These are phyloP conservation scores for Mellilla xanthometata DNA, from an alignment of 2,888 invertebrate species.

Conservation along the genomic window DNA sequence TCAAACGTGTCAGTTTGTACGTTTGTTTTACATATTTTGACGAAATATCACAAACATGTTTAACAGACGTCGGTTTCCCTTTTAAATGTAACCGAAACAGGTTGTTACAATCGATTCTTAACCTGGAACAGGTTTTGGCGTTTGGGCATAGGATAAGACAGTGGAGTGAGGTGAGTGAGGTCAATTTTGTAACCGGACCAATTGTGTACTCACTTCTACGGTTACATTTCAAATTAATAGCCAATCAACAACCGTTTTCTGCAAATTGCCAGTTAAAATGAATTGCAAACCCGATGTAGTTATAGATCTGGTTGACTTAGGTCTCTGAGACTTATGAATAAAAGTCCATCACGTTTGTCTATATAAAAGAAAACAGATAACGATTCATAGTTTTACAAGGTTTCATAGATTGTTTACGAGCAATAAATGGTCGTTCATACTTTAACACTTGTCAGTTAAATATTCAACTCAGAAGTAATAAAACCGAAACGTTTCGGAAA, in stretches of 20 bases:
- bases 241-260: neutral
- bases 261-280: neutral
- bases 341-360: neutral
- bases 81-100: constrained; percentile 25
- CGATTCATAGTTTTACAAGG: constrained; percentile 4
- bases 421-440: constrained; percentile 38
- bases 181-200: constrained; percentile 64
- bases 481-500: constrained; percentile 42
- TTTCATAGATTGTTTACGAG: constrained; percentile 32
- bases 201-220: constrained; percentile 37
- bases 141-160: constrained; percentile 46
- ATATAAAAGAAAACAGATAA: constrained; percentile 2
- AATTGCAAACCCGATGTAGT: too few species aligned
- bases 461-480: constrained; percentile 42
- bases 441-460: constrained; percentile 29
- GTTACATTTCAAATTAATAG: constrained; percentile 27
- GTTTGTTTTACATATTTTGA: too few species aligned
- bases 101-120: constrained; percentile 16
- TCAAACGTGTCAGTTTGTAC: too few species aligned
- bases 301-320: too few species aligned
- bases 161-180: too few species aligned
- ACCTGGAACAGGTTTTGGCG: constrained; percentile 28
- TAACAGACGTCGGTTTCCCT: constrained; percentile 8
- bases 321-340: too few species aligned
- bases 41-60: neutral